Base-by-base conservation (phyloP, 2,797 vertebrate species). In the Myripristis murdjan region DNA sequence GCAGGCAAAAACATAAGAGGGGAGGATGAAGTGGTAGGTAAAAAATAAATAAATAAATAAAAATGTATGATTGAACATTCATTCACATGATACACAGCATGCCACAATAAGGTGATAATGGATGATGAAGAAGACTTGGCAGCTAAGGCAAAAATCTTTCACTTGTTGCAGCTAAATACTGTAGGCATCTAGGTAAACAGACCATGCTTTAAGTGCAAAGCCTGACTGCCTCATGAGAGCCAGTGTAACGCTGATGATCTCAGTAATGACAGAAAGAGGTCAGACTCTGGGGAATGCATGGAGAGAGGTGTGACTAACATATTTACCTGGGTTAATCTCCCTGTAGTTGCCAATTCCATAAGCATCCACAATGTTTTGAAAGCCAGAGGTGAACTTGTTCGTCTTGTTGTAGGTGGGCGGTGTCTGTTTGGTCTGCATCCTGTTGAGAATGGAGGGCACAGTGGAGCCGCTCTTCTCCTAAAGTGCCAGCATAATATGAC, bases 401-500 rank as follows among this genome's bases (percentile, higher is more conserved):
- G 98, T 99, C 93, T 98, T 99, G 92, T 99, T 99, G 69, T 94
- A 99, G 0, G 98, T 99, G 59, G 98, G 98, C 0, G 98, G 97
- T 0, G 96, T 99, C 91, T 99, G 98, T 73, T 95, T 98, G 69
- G 96, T 96, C 88, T 99, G 98, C 98, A 99, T 99, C 84, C 97
- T 92, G 77, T 99, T 99, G 82, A 99, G 91, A 85, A 99, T 99
- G 73, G 98, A 99, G 14, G 98, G 97, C 75, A 99, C 97, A 0
- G 98, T 98, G 83, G 98, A 99, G 68, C 97, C 98, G 0, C 98
- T 99, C 89, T 96, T 97, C 82, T 99, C 98, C 98, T 99, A 74
- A 9, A 73, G 12, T 2, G 18, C 41, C 54, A 3, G 43, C 1
- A 26, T 20, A 5, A 41, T 0, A 10, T 1, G 43, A 16, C 7